These are phyloP conservation scores for Rousettus madagascariensis DNA, from an alignment of 2,797 vertebrate genomes.

Conservation along the genomic window DNA sequence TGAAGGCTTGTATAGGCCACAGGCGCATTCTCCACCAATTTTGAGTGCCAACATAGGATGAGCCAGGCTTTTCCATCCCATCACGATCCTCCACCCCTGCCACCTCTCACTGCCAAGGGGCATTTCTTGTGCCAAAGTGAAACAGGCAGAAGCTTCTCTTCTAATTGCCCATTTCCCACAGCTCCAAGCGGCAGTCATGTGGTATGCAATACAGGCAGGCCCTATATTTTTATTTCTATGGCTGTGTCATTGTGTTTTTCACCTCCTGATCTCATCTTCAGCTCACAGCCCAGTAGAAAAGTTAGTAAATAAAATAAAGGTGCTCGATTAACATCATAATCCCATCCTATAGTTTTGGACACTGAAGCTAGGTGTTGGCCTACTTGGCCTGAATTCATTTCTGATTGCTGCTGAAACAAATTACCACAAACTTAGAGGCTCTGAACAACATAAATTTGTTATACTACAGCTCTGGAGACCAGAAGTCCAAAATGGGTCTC, in stretches of 20 bases:
- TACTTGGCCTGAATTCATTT: not conserved
- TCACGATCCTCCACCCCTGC: not conserved
- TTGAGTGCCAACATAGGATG: not conserved
- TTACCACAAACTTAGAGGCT: not conserved
- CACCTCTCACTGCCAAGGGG: not conserved
- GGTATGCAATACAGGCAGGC: not conserved
- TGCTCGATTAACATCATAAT: not conserved
- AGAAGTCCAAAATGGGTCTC: not conserved
- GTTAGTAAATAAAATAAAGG: slow-evolving; percentile 25
- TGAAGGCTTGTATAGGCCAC: too few relatives aligned
- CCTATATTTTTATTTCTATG: not conserved
- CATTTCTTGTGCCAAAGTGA: not conserved
- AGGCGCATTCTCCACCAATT: not conserved
- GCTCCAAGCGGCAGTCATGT: not conserved
- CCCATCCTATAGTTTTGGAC: not conserved
- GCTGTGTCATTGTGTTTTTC: rapidly evolving
- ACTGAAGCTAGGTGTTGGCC: not conserved
- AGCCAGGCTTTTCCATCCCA: not conserved
- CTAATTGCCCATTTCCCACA: not conserved
- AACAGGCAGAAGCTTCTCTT: not conserved
- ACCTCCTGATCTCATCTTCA: not conserved
- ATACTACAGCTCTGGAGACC: not conserved
- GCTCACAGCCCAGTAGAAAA: not conserved
- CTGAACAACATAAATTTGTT: not conserved
- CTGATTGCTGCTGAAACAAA: not conserved